A percentile compares a stretch with the other conserved stretches of the same genome.
Conservation (phyloP, 2,113 vertebrate genomes). For the Ageneiosus marmoratus region DNA sequence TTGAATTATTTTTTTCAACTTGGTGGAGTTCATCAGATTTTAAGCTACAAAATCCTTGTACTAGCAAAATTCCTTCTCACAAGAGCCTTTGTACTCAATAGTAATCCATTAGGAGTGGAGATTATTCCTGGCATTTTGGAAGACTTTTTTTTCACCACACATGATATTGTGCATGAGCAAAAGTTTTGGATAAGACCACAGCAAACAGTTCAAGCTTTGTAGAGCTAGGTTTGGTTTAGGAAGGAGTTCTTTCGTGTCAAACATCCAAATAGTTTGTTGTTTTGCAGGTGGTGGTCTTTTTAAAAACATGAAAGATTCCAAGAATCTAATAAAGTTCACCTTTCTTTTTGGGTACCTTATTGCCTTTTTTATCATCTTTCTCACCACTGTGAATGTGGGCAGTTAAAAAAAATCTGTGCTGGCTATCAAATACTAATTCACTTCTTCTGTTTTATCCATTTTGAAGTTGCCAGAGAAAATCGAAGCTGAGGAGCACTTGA, state of each 20-base stretch:
- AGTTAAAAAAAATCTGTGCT: neutral
- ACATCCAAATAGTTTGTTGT: neutral
- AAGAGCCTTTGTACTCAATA: neutral
- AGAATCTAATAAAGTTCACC: neutral
- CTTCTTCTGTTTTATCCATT: slow-evolving; percentile 30
- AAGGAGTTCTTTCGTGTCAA: neutral
- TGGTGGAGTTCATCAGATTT: neutral
- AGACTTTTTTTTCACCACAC: neutral
- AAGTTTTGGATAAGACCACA: neutral
- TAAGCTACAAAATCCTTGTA: neutral
- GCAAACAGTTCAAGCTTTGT: neutral
- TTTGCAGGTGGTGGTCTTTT: neutral
- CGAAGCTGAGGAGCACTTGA: slow-evolving; percentile 77
- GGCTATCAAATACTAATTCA: neutral
- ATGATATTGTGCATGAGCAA: neutral
- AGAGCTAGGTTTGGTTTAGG: neutral
- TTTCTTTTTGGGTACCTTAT: neutral
- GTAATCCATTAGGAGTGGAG: neutral
- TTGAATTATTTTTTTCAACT: neutral
- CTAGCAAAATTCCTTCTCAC: neutral
- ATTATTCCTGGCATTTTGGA: neutral
- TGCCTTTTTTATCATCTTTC: neutral
- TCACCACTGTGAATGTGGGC: neutral
- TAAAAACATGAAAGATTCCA: neutral
- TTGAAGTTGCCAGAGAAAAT: slow-evolving; percentile 82